phyloP scores from a whole-genome alignment of 2,888 invertebrate genomes.

The Galerucella calmariensis region DNA sequence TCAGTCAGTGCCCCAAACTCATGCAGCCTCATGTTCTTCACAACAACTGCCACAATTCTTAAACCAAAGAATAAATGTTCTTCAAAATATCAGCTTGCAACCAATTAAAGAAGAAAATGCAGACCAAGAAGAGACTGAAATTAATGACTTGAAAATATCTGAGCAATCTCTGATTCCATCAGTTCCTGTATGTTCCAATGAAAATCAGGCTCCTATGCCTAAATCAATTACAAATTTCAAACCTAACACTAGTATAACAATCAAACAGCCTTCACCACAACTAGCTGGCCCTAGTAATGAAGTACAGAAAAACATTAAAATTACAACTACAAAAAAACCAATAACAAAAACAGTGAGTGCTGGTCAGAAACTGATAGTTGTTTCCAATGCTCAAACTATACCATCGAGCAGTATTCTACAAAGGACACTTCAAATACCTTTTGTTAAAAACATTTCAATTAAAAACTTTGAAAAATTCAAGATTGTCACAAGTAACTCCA shows the following conservation, averaged over 20 bases:
- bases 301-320: constrained; percentile 54
- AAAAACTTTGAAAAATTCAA: constrained; percentile 64
- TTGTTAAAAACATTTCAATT: constrained; percentile 62
- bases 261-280: constrained; percentile 48
- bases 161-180: constrained; percentile 27
- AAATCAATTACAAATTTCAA: constrained; percentile 51
- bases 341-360: constrained; percentile 55
- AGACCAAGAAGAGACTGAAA: constrained; percentile 24
- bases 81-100: constrained; percentile 59
- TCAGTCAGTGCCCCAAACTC: constrained; percentile 41
- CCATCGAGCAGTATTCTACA: constrained; percentile 62
- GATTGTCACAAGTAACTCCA: constrained; percentile 57
- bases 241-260: constrained; percentile 52
- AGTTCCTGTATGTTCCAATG: constrained; percentile 51
- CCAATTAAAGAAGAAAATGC: constrained; percentile 44
- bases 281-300: constrained; percentile 51
- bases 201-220: constrained; percentile 55
- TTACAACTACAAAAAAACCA: constrained; percentile 57
- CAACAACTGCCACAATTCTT: constrained; percentile 25
- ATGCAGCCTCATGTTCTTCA: constrained; percentile 32
- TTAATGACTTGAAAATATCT: constrained; percentile 7
- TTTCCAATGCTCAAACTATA: constrained; percentile 61
- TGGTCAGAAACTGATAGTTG: constrained; percentile 63
- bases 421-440: constrained; percentile 61
- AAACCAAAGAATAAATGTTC: constrained; percentile 59